These are phyloP conservation scores for Limenitis camilla DNA, from an alignment of 2,888 invertebrate genomes.

Conservation along the genomic window DNA sequence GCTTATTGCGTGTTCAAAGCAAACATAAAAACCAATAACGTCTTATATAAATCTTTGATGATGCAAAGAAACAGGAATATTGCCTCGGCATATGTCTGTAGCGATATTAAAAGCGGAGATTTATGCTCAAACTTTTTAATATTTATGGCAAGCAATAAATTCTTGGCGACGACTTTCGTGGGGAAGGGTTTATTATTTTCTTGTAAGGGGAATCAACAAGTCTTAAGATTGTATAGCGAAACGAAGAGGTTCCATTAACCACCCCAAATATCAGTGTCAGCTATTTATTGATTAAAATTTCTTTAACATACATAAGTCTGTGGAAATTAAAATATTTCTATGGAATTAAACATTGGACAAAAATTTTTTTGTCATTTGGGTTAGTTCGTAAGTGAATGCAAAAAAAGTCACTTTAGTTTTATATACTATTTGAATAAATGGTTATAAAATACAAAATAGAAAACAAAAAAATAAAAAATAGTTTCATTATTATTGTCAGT, in stretches of 20 bases:
- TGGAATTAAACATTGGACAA: no score
- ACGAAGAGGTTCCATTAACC: slow-evolving; percentile 15
- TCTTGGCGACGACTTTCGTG: slow-evolving; percentile 52
- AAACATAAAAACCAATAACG: slow-evolving; percentile 12
- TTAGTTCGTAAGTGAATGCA: no score
- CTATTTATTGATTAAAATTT: slow-evolving; percentile 14
- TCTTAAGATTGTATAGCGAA: slow-evolving; percentile 29
- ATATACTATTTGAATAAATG: no score
- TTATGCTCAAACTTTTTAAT: slow-evolving; percentile 70
- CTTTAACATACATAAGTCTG: not conserved
- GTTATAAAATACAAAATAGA: no score
- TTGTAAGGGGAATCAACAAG: slow-evolving; percentile 62
- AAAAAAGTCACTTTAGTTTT: no score
- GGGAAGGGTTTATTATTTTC: slow-evolving; percentile 67
- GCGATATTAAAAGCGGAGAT: slow-evolving; percentile 66
- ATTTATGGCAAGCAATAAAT: slow-evolving; percentile 71
- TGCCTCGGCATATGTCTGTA: slow-evolving; percentile 40
- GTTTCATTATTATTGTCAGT: no score
- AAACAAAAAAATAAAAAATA: no score
- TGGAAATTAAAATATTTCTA: no score
- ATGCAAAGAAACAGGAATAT: slow-evolving; percentile 33
- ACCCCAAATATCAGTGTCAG: slow-evolving; percentile 15
- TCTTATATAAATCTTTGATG: slow-evolving; percentile 20
- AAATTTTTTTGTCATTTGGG: no score
- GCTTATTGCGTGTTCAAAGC: not conserved